Conservation (phyloP, 2,888 invertebrate genomes). For the Tenthredo notha region DNA sequence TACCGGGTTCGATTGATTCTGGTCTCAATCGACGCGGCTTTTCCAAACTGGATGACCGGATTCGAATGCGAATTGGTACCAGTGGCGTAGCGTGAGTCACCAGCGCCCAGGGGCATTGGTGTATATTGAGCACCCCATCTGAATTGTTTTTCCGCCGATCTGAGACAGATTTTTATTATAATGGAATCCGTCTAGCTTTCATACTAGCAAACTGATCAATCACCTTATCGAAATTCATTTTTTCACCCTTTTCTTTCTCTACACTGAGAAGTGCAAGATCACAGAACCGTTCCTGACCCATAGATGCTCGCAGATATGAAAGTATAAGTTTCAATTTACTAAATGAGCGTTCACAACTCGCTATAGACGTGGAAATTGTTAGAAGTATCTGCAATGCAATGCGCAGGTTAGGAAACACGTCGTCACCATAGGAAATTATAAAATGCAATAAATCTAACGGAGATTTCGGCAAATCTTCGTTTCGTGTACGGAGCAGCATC, state of each 20-base stretch:
- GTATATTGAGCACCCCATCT: too few species aligned
- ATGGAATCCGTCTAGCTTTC: too few species aligned
- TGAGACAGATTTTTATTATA: not conserved
- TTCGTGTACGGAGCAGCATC: constrained; percentile 46
- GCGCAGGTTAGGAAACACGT: constrained; percentile 55
- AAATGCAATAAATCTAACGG: not conserved
- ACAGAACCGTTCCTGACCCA: constrained; percentile 50
- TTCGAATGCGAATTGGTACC: too few species aligned
- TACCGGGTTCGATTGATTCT: too few species aligned
- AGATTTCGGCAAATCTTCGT: not conserved
- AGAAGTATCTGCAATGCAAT: constrained; percentile 54
- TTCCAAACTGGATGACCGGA: too few species aligned
- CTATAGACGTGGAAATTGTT: constrained; percentile 57
- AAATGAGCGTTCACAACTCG: constrained; percentile 53
- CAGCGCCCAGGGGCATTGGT: not conserved
- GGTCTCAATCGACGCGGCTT: too few species aligned
- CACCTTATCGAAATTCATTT: constrained; percentile 6
- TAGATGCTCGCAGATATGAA: constrained; percentile 54
- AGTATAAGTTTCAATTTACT: constrained; percentile 54
- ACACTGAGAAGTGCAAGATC: constrained; percentile 48
- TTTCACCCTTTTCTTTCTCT: not conserved
- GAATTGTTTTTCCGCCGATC: not conserved
- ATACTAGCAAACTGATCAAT: too few species aligned
- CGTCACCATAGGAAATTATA: not conserved
- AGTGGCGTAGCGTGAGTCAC: not conserved